Conservation (phyloP, 2,888 invertebrate species). For the Oscheius onirici region DNA sequence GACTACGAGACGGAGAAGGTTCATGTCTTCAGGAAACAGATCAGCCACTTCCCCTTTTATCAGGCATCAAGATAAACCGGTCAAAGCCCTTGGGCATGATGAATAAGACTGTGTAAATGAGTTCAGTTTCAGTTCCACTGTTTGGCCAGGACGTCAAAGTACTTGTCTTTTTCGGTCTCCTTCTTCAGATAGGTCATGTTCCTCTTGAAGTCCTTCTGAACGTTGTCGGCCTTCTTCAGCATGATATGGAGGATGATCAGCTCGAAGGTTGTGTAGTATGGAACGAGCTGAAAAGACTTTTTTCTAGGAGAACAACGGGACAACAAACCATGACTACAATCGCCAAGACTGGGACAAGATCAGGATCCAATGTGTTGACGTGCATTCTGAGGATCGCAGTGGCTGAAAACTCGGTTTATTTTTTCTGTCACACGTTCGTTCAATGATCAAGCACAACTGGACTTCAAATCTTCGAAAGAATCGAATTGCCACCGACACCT, state of each 20-base stretch:
- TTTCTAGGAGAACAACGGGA: neutral
- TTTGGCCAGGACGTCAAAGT: slow-evolving; percentile 14
- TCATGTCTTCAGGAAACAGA: no score
- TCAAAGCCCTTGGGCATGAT: no score
- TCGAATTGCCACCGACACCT: no score
- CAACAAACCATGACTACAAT: slow-evolving; percentile 6
- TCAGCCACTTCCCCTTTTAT: no score
- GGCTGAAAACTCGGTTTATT: neutral
- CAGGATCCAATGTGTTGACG: neutral
- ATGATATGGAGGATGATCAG: slow-evolving; percentile 11
- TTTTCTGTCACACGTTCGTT: no score
- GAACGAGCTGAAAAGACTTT: neutral
- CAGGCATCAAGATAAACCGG: no score
- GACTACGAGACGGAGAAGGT: no score
- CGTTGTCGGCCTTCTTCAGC: neutral
- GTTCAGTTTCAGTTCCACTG: slow-evolving; percentile 10
- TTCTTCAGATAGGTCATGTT: neutral
- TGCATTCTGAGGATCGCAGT: neutral
- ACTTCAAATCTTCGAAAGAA: no score
- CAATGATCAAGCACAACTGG: no score
- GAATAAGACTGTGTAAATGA: no score
- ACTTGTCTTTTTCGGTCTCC: neutral
- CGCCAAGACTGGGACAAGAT: slow-evolving; percentile 5
- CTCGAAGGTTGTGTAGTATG: slow-evolving; percentile 20
- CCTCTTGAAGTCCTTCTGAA: neutral